These are phyloP conservation scores for Triplophysa yarkandensis DNA, from an alignment of 2,797 vertebrate species.

Conservation along the genomic window DNA sequence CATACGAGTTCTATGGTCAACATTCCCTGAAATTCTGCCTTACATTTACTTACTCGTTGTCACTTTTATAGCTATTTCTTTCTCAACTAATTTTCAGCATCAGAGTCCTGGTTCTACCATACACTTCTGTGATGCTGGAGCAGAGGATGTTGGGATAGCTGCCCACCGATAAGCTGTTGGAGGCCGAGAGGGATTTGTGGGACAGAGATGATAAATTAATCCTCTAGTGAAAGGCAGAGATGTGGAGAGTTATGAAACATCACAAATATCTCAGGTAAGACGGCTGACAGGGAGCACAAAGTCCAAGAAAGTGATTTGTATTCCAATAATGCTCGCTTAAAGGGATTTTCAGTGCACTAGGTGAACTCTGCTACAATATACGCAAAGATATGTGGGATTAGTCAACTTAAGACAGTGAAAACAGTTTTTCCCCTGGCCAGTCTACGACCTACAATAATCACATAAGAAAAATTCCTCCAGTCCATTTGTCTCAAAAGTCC, in stretches of 20 bases:
- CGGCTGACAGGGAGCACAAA: slow-evolving; percentile 23
- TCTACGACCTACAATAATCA: slow-evolving; percentile 43
- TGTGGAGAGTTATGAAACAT: slow-evolving; percentile 33
- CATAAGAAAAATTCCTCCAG: slow-evolving; percentile 18
- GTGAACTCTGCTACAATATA: not conserved
- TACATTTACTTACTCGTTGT: no score
- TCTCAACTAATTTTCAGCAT: not conserved
- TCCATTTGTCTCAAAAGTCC: slow-evolving; percentile 17
- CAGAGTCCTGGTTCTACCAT: slow-evolving; percentile 4
- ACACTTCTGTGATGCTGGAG: not conserved
- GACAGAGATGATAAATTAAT: slow-evolving; percentile 57
- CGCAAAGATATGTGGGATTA: slow-evolving; percentile 20
- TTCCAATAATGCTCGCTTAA: slow-evolving; percentile 38
- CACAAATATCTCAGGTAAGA: slow-evolving; percentile 27
- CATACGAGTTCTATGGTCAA: not conserved
- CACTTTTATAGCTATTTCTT: not conserved
- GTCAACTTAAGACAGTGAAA: slow-evolving; percentile 6
- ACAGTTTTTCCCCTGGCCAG: slow-evolving; percentile 3
- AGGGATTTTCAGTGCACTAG: slow-evolving; percentile 13
- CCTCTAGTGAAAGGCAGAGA: slow-evolving; percentile 20
- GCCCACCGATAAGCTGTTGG: slow-evolving; percentile 17
- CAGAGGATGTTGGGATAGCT: slow-evolving; percentile 22
- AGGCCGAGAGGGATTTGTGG: slow-evolving; percentile 60
- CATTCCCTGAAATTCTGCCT: no score
- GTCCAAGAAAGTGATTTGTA: slow-evolving; percentile 46